Conservation (phyloP, 2,888 invertebrate species). For the Netelia fuscicornis region DNA sequence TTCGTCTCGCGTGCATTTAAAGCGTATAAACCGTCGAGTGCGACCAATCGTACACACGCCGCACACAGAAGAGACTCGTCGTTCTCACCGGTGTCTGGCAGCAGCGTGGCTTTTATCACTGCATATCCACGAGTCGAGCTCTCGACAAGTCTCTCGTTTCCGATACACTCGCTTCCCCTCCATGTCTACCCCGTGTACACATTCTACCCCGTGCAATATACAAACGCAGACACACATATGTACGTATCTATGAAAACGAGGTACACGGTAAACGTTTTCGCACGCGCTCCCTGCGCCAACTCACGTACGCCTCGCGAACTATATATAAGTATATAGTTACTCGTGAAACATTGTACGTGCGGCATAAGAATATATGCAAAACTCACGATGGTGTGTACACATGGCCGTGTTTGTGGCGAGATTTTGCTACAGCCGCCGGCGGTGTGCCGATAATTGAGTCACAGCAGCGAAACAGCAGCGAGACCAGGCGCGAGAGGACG, state of each 20-base stretch:
- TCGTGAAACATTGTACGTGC: too few species aligned
- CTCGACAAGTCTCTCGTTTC: constrained; percentile 54
- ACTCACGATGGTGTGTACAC: constrained; percentile 15
- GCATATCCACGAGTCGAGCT: constrained; percentile 35
- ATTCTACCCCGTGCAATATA: constrained; percentile 1
- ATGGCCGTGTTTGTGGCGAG: constrained; percentile 24
- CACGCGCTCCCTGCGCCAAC: constrained; percentile 29
- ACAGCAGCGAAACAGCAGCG: constrained; percentile 67
- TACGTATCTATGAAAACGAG: constrained; percentile 46
- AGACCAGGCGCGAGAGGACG: constrained; percentile 41
- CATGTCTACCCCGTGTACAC: constrained; percentile 1
- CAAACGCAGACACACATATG: constrained; percentile 9
- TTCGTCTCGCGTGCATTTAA: constrained; percentile 1
- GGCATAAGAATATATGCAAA: constrained; percentile 49
- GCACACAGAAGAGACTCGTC: constrained; percentile 19
- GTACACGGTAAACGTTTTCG: constrained; percentile 57
- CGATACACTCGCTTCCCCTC: constrained; percentile 24
- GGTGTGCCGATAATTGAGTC: constrained; percentile 77
- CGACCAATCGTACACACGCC: not conserved
- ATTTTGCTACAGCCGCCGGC: constrained; percentile 54
- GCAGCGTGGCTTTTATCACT: constrained; percentile 63
- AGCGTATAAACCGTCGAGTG: not conserved
- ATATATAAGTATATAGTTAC: not conserved
- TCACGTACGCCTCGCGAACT: constrained; percentile 22
- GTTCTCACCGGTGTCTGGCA: constrained; percentile 51